Percentiles rank a stretch among this genome's conserved stretches.
These are phyloP conservation scores for Tipula confusa DNA, from an alignment of 2,888 invertebrate genomes.

Conservation along the genomic window DNA sequence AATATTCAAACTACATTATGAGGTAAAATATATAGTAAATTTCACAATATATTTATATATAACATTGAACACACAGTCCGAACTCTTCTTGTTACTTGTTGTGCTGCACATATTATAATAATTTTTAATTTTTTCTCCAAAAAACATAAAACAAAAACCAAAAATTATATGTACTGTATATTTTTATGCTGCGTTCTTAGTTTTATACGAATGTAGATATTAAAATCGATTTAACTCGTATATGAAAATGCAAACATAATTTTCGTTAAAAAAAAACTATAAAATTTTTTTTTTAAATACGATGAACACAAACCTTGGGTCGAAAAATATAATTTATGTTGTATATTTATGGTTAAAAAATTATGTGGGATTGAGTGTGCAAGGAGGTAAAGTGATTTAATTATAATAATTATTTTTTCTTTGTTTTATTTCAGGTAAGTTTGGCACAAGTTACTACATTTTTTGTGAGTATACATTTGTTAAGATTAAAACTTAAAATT, in stretches of 20 bases:
- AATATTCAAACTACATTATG: not conserved
- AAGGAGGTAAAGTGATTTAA: not conserved
- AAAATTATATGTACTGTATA: not conserved
- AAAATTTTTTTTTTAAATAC: not conserved
- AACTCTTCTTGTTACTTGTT: not conserved
- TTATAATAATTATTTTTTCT: not conserved
- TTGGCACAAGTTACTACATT: not conserved
- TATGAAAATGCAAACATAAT: not conserved
- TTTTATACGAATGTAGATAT: not conserved
- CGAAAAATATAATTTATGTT: not conserved
- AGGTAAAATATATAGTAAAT: not conserved
- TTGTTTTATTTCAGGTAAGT: not conserved
- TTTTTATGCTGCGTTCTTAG: not conserved
- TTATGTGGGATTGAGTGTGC: not conserved
- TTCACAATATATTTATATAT: not conserved
- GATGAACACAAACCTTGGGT: not conserved
- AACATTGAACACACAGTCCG: not conserved
- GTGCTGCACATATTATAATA: not conserved
- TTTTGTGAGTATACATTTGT: not conserved
- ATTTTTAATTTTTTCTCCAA: not conserved
- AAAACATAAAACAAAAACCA: not conserved
- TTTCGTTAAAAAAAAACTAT: not conserved
- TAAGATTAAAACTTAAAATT: no score
- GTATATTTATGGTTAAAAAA: not conserved
- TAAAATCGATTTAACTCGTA: not conserved